These are phyloP conservation scores for Cryptus armator DNA, from an alignment of 2,888 invertebrate genomes.

Conservation along the genomic window DNA sequence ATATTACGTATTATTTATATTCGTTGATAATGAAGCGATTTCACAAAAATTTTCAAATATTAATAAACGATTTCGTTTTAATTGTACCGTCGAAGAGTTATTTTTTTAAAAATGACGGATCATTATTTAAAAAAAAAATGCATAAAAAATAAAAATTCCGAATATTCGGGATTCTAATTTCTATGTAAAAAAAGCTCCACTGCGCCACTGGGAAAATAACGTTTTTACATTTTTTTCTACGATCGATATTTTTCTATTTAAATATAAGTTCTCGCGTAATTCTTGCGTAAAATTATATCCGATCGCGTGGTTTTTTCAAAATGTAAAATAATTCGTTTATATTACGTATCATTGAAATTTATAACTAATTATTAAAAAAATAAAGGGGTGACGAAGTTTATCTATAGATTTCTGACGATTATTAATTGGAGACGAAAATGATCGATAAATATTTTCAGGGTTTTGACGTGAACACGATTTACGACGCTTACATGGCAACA, in stretches of 20 bases:
- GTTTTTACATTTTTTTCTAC: too few relatives aligned
- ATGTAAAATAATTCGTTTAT: too few relatives aligned
- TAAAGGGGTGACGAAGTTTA: not conserved
- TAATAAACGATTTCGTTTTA: too few relatives aligned
- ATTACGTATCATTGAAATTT: too few relatives aligned
- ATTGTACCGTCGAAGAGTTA: too few relatives aligned
- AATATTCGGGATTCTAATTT: not conserved
- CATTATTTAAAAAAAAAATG: too few relatives aligned
- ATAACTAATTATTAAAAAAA: too few relatives aligned
- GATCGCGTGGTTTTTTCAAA: too few relatives aligned
- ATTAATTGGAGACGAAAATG: not conserved
- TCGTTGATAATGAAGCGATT: not conserved
- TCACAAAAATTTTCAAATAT: not conserved
- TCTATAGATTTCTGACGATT: not conserved
- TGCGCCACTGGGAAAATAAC: not conserved
- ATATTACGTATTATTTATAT: too few relatives aligned
- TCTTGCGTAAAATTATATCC: too few relatives aligned
- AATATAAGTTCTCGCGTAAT: too few relatives aligned
- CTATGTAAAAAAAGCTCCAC: not conserved
- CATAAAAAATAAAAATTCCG: not conserved
- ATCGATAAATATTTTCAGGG: constrained; percentile 61
- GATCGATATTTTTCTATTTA: too few relatives aligned
- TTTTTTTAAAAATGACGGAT: not conserved
- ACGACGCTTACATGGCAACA: constrained; percentile 70
- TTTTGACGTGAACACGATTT: constrained; percentile 69